A percentile compares a stretch with the other conserved stretches of the same genome.
These are phyloP conservation scores for Drosophila pruinosa DNA, from an alignment of 1,140 invertebrate species.

Conservation along the genomic window DNA sequence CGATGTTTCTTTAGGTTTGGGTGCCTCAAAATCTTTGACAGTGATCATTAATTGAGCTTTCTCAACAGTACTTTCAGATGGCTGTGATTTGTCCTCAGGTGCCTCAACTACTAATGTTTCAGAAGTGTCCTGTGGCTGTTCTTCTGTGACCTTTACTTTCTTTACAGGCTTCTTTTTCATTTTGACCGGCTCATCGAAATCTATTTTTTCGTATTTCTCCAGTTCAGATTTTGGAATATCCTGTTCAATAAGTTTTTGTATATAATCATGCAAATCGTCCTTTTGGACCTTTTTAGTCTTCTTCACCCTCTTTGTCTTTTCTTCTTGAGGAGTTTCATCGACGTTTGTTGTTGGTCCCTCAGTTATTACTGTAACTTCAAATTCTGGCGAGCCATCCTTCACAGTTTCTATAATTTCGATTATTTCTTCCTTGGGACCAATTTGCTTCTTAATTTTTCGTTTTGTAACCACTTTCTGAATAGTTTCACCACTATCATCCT, in stretches of 20 bases:
- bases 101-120: constrained; percentile 50
- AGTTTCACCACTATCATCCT: constrained; percentile 76
- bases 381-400: constrained; percentile 75
- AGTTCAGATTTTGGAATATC: constrained; percentile 82
- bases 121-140: constrained; percentile 47
- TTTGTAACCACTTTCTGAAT: constrained; percentile 69
- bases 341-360: constrained; percentile 44
- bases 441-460: constrained; percentile 74
- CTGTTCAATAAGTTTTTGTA: constrained; percentile 74
- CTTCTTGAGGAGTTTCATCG: constrained; percentile 56
- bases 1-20: constrained; percentile 61
- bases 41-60: constrained; percentile 50
- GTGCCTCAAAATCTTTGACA: constrained; percentile 66
- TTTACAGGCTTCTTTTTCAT: constrained; percentile 77
- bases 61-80: constrained; percentile 35
- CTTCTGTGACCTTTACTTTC: constrained; percentile 60
- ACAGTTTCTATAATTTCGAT: constrained; percentile 83
- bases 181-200: constrained; percentile 68
- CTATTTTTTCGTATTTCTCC: constrained; percentile 82
- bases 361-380: constrained; percentile 74
- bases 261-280: constrained; percentile 77
- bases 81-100: neutral
- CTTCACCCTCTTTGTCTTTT: constrained; percentile 64
- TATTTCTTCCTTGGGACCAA: constrained; percentile 82
- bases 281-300: constrained; percentile 69